phyloP scores from a whole-genome alignment of 2,797 vertebrate genomes.

The Thalassophryne amazonica region DNA sequence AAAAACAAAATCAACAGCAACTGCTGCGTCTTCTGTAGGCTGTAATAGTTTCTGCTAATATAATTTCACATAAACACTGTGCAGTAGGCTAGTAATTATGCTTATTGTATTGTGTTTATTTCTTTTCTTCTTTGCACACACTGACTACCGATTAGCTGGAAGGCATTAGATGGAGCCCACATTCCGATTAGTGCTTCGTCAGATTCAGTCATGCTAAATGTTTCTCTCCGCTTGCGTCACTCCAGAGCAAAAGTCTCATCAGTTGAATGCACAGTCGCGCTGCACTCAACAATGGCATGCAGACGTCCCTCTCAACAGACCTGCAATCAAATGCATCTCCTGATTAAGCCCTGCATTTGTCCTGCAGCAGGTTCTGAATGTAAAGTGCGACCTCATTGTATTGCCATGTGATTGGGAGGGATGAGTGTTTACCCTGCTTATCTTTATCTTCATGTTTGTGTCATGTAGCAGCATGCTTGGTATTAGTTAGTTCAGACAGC shows the following conservation, averaged over 20 bases:
- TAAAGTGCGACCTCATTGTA: conserved; percentile 26
- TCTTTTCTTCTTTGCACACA: neutral
- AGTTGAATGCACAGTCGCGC: conserved; percentile 7
- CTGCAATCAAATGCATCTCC: conserved; percentile 42
- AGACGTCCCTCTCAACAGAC: neutral
- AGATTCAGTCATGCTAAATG: neutral
- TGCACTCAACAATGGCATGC: neutral
- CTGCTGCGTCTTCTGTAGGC: too few relatives aligned
- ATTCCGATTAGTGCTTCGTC: neutral
- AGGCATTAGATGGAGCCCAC: neutral
- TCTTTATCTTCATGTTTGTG: conserved; percentile 27
- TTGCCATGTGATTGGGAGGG: conserved; percentile 18
- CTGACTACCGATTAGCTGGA: neutral
- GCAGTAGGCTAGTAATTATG: neutral
- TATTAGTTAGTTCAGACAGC: neutral
- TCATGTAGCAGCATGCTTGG: conserved; percentile 17
- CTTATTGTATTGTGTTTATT: neutral
- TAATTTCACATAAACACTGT: too few relatives aligned
- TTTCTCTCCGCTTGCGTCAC: conserved; percentile 13
- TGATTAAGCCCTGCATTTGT: conserved; percentile 29
- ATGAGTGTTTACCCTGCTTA: conserved; percentile 17
- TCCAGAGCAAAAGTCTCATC: conserved; percentile 17
- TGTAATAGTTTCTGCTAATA: too few relatives aligned
- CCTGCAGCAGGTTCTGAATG: conserved; percentile 25
- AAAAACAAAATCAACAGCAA: too few relatives aligned